Base-by-base conservation (phyloP, 2,113 vertebrate species). In the Symphodus melops region DNA sequence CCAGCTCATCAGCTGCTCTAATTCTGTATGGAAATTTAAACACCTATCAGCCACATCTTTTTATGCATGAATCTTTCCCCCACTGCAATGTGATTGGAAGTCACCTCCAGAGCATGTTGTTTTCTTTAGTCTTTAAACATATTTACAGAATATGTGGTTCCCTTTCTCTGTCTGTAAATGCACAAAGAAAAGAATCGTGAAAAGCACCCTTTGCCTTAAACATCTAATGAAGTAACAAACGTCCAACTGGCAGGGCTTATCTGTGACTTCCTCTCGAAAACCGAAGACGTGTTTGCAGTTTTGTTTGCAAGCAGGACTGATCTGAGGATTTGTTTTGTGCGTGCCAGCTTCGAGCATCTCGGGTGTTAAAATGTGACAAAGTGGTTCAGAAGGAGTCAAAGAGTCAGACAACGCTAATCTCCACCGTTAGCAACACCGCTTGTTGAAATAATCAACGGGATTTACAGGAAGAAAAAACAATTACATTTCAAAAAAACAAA, bases 231-330 rank as follows among this genome's bases (percentile, higher is more conserved):
- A 65, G 79, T 66, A 49, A 20, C 37, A 14, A 16, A 76, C 62
- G 60, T 65, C 80, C 72, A 84, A 51, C 59, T 87, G 84, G 69
- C 72, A 83, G 21, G 19, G 44, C 52, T 55, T 36, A 33, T 51
- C 36, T 64, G 65, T 65, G 75, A 62, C 79, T 77, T 81, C 65
- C 53, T 82, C 79, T 55, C 72, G 62, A 44, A 71, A 81, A 79
- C 52, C 68, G 68, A 82, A 81, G 69, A 75, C 61, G 39, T 85
- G 75, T 77, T 78, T 60, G 64, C 63, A 46, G 44, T 86, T 75
- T 37, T 49, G 72, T 73, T 69, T 70, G 67, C 44, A 33, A 41
- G 28, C 8, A 33, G 54, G 11, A 77, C 84, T 73, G 25, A 67
- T 54, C 65, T 68, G 28, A 11, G 39, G 69, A 66, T 62, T 65